Percentiles rank a stretch among this genome's conserved stretches.
Evolutionary conservation across 1,140 invertebrate genomes (phyloP).

Genomic region (Meloidogyne floridensis): DNA sequence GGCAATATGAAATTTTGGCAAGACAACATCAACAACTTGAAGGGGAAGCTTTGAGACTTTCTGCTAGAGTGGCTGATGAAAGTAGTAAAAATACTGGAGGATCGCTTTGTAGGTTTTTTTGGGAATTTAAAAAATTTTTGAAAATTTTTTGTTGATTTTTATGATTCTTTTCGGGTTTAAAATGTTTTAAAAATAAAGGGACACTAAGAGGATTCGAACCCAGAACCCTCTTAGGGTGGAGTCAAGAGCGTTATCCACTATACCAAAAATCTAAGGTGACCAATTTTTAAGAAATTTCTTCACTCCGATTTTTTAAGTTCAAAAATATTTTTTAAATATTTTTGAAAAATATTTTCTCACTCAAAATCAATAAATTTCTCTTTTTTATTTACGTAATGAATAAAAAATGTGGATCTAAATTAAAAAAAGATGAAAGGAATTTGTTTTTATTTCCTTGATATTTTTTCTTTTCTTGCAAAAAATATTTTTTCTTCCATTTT

Average conservation of each 20-base stretch:
- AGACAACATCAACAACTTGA: constrained; percentile 91
- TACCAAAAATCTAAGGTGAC: too few relatives aligned
- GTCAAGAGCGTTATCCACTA: too few relatives aligned
- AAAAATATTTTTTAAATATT: too few relatives aligned
- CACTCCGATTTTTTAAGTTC: too few relatives aligned
- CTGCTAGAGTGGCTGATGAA: background rate
- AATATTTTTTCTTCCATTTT: constrained; percentile 11
- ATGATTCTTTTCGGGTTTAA: too few relatives aligned
- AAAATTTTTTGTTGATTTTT: too few relatives aligned
- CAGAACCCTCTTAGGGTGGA: too few relatives aligned
- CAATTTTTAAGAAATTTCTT: too few relatives aligned
- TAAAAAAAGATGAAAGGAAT: background rate
- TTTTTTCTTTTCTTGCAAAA: background rate
- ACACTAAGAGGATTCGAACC: too few relatives aligned
- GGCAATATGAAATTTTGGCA: constrained; percentile 94
- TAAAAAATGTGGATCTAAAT: background rate
- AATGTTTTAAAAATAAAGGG: too few relatives aligned
- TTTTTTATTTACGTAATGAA: background rate
- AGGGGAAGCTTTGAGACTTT: constrained; percentile 72
- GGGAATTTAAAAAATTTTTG: too few relatives aligned
- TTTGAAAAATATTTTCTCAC: too few relatives aligned
- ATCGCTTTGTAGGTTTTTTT: background rate
- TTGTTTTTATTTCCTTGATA: background rate
- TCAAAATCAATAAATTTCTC: background rate
- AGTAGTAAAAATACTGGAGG: constrained; percentile 9